Percentiles rank a stretch among this genome's conserved stretches.
Evolutionary conservation across 2,888 invertebrate species (phyloP).

Genomic region (Antheraea assamensis): DNA sequence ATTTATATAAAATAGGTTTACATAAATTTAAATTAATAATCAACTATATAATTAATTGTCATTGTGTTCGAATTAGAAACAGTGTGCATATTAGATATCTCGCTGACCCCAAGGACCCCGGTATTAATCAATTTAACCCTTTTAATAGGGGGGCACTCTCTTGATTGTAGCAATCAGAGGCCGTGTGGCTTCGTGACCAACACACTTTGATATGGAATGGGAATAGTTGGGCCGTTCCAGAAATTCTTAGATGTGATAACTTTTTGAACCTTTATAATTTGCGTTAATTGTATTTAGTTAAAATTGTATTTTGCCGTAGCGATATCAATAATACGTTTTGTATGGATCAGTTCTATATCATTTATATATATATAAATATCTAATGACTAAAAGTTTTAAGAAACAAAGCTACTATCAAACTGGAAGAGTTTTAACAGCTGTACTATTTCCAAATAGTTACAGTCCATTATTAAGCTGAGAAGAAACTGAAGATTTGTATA

Average conservation of each 20-base stretch:
- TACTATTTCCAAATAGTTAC: no score
- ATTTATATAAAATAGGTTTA: neutral
- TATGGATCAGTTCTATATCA: neutral
- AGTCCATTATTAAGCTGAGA: no score
- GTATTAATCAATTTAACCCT: slow-evolving; percentile 71
- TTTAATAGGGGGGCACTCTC: slow-evolving; percentile 43
- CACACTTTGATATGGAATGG: slow-evolving; percentile 20
- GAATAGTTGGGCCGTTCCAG: neutral
- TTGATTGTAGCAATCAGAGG: slow-evolving; percentile 49
- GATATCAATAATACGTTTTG: neutral
- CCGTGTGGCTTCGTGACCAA: slow-evolving; percentile 21
- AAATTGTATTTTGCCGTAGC: neutral
- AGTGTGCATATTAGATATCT: slow-evolving; percentile 62
- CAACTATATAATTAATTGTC: slow-evolving; percentile 17
- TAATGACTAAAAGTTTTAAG: no score
- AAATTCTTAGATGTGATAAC: slow-evolving; percentile 4
- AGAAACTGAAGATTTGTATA: no score
- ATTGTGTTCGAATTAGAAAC: slow-evolving; percentile 37
- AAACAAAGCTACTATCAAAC: no score
- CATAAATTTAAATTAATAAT: slow-evolving; percentile 4
- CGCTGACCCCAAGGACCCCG: slow-evolving; percentile 62
- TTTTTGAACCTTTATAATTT: slow-evolving; percentile 5
- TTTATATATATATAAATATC: no score
- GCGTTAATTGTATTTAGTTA: neutral
- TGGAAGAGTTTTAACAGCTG: no score